Base-by-base conservation (phyloP, 2,797 vertebrate species). In the Parambassis ranga region DNA sequence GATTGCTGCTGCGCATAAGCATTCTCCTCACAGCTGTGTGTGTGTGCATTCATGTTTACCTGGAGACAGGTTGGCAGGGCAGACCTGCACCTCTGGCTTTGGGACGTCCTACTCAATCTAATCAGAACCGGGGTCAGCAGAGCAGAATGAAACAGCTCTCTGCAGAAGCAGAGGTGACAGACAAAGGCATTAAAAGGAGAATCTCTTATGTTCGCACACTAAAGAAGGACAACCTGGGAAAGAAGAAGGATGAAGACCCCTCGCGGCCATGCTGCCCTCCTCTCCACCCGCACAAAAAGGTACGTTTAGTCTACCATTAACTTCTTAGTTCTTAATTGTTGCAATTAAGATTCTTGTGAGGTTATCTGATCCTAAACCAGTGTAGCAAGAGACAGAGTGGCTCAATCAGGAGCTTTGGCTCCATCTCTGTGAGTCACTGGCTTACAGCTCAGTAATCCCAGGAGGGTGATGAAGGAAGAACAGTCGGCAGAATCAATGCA, bases 11-110 rank as follows among this genome's bases (percentile, higher is more conserved):
- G 59, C 91, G 91, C 61, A 74, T 91, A 61, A 91, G 88, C 47
- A 28, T 92, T 52, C 84, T 95, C n/a, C 87, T 94, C 56, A 88
- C 85, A 1, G 85, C 86, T 10, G 82, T 94, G 69, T 84, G 93
- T 24, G 79, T 96, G 36, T 92, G 92, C 65, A 69, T 93, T 44
- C 93, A 94, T 60, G 76, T 95, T 41, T 92, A 91, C 77, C 71
- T 92, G 58, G 91, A 91, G 48, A 78, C 48, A 4, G 43, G 15
- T 10, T 70, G 78, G 83, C 32, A 18, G 27, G 56, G 51, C 26
- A 2, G 66, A 31, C 64, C 65, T 50, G 43, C 62, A 11, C 56
- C 70, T 7, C 55, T 23, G 20, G 28, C 36, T 26, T 4, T 16
- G 28, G 71, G 59, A 72, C 59, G 1, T 33, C 69, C 63, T 16